These are phyloP conservation scores for Oreochromis grahami DNA, from an alignment of 2,797 vertebrate genomes.

Conservation along the genomic window DNA sequence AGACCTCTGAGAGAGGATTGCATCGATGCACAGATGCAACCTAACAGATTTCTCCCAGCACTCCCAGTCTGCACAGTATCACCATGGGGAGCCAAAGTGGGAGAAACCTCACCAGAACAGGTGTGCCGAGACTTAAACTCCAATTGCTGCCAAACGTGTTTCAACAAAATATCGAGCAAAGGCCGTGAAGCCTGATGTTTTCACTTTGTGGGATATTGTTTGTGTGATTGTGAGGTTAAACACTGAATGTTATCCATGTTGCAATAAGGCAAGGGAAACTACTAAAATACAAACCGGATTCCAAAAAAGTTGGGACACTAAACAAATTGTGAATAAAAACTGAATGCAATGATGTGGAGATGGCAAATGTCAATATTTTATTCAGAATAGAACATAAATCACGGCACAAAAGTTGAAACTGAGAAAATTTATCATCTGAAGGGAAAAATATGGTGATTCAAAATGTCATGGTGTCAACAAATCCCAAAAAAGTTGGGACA, in stretches of 20 bases:
- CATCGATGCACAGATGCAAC: not conserved
- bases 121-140: not conserved
- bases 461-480: too few relatives aligned
- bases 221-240: too few relatives aligned
- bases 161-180: not conserved
- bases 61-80: not conserved
- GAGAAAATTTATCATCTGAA: too few relatives aligned
- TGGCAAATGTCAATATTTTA: too few relatives aligned
- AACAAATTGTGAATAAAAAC: too few relatives aligned
- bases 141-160: not conserved
- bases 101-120: not conserved
- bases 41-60: not conserved
- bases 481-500: too few relatives aligned
- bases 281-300: too few relatives aligned
- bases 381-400: too few relatives aligned
- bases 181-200: not conserved
- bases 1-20: not conserved
- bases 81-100: not conserved
- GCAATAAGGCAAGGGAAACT: not conserved
- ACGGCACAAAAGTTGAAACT: too few relatives aligned
- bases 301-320: too few relatives aligned
- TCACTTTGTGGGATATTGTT: not conserved
- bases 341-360: too few relatives aligned
- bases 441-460: too few relatives aligned
- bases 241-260: not conserved